Percentiles rank a stretch among this genome's conserved stretches.
phyloP scores from a whole-genome alignment of 2,888 invertebrate species.

The Doris montereyensis region DNA sequence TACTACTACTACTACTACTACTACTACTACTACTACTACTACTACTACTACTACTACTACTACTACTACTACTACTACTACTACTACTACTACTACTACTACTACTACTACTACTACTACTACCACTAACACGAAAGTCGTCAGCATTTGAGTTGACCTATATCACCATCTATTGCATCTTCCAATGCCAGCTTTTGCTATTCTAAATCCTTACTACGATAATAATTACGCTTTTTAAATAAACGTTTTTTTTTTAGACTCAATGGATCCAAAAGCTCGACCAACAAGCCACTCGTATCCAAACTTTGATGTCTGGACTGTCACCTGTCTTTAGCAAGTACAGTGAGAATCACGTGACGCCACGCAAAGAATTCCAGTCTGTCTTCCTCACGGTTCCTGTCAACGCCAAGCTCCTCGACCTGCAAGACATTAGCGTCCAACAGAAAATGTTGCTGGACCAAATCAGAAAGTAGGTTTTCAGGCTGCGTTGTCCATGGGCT shows the following conservation, averaged over 20 bases:
- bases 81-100: constrained; percentile 33
- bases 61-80: constrained; percentile 33
- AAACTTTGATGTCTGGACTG: not conserved
- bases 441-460: not conserved
- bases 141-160: too few relatives aligned
- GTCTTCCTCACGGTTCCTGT: not conserved
- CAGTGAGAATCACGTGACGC: not conserved
- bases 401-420: not conserved
- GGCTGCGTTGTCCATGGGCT: not conserved
- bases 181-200: too few relatives aligned
- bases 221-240: too few relatives aligned
- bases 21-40: constrained; percentile 37
- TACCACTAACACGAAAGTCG: constrained; percentile 5
- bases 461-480: not conserved
- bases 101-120: constrained; percentile 34
- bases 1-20: constrained; percentile 21
- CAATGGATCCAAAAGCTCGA: not conserved
- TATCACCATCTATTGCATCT: too few relatives aligned
- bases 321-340: constrained; percentile 20
- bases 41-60: constrained; percentile 37
- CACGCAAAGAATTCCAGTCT: not conserved
- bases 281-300: not conserved
- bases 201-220: too few relatives aligned
- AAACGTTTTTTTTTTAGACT: too few relatives aligned
- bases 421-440: not conserved